Conservation (phyloP, 2,888 invertebrate genomes). For the Pollenia griseotomentosa region DNA sequence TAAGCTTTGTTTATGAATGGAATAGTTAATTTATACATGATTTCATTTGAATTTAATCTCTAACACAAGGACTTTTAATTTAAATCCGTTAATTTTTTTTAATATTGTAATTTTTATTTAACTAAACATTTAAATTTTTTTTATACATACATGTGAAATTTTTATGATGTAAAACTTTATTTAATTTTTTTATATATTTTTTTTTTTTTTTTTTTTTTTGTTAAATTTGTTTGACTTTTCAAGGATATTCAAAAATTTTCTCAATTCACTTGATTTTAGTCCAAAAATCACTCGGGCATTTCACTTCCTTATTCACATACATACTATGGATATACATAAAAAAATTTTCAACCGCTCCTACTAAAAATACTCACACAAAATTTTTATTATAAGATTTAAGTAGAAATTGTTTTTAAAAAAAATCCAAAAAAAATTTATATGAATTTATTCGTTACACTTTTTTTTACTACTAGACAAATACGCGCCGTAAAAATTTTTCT, state of each 20-base stretch:
- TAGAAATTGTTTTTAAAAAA: not conserved
- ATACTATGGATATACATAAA: not conserved
- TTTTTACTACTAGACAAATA: slow-evolving; percentile 47
- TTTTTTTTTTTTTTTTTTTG: not conserved
- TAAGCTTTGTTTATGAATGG: no score
- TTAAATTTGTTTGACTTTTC: no score
- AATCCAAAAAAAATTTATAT: not conserved
- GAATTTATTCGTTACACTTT: slow-evolving; percentile 13
- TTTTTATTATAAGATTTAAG: slow-evolving; percentile 9
- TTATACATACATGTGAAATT: no score
- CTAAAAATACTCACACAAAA: not conserved
- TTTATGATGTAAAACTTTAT: no score
- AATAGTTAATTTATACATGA: no score
- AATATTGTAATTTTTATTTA: no score
- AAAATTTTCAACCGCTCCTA: not conserved
- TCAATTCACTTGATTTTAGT: no score
- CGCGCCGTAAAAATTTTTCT: slow-evolving; percentile 40
- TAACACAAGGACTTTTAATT: no score
- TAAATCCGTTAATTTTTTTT: no score
- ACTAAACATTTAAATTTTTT: no score
- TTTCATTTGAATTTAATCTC: no score
- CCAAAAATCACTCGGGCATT: not conserved
- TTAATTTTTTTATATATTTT: not conserved
- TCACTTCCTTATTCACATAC: slow-evolving; percentile 43
- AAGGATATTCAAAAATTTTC: no score